Conservation (phyloP, 2,888 invertebrate genomes). For the Hyppa rectilinea region DNA sequence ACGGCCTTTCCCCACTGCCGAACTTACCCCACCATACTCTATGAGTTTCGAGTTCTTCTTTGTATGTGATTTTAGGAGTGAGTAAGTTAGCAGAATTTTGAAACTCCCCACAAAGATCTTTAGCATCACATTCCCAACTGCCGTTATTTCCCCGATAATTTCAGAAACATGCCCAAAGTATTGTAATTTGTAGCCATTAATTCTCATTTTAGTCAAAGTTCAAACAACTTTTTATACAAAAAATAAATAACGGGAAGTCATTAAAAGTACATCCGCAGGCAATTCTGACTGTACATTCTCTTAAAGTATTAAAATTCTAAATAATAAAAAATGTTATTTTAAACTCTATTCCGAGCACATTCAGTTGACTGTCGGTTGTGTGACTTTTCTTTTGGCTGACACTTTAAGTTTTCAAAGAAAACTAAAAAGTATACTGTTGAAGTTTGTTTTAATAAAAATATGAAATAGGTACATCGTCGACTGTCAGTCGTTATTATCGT, state of each 20-base stretch:
- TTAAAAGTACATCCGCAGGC: slow-evolving; percentile 68
- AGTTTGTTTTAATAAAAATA: slow-evolving; percentile 56
- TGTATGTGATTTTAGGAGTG: neutral
- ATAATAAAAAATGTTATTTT: slow-evolving; percentile 63
- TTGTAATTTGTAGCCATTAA: slow-evolving; percentile 55
- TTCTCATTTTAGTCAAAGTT: slow-evolving; percentile 56
- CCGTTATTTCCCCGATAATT: slow-evolving; percentile 22
- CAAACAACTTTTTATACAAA: slow-evolving; percentile 57
- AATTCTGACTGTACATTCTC: slow-evolving; percentile 59
- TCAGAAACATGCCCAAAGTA: slow-evolving; percentile 34
- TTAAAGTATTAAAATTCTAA: slow-evolving; percentile 62
- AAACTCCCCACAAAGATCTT: slow-evolving; percentile 6
- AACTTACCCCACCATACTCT: neutral
- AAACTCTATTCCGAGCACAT: slow-evolving; percentile 62
- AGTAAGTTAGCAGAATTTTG: neutral
- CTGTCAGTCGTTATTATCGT: slow-evolving; percentile 54
- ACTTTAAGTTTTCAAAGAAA: slow-evolving; percentile 67
- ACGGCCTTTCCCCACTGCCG: neutral
- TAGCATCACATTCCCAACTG: slow-evolving; percentile 9
- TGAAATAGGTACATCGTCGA: slow-evolving; percentile 56
- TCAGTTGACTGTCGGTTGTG: slow-evolving; percentile 62
- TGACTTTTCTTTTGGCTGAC: slow-evolving; percentile 42
- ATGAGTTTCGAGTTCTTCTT: neutral
- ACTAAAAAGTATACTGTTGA: slow-evolving; percentile 63
- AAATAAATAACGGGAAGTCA: slow-evolving; percentile 58